Evolutionary conservation across 2,113 vertebrate genomes (phyloP), one percentile per base, ranked within the genome.

Genomic region (Cinclus cinclus): DNA sequence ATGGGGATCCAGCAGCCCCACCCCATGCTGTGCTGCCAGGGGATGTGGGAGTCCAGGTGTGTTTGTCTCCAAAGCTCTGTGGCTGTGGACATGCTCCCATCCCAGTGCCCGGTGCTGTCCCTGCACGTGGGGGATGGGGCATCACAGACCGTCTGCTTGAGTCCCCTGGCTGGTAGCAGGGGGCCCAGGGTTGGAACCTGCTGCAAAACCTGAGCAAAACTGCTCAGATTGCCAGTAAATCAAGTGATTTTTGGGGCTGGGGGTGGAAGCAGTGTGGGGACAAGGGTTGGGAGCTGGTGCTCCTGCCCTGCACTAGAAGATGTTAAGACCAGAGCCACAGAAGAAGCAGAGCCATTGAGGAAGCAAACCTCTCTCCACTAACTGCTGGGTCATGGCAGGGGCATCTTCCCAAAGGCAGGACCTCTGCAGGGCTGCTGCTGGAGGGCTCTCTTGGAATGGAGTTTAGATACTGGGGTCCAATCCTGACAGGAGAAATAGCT

Each of bases 1-100:
- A 4, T 0, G 6, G 58, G 49, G 28, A 24, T 33, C 18, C 0
- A 1, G 52, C 25, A 35, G 35, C 41, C 18, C 63, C 3, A 0
- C 15, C 58, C 21, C 0, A 0, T 21, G 46, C 46, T 23, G 14
- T 1, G 22, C 31, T 73, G 52, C 42, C 47, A 2, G 39, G 71
- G 44, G 37, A 13, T 0, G 24, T 37, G 64, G 41, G 28, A 37
- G 16, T 16, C 53, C 37, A 22, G 27, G n/a, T 2, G 2, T 10
- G 14, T 56, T 56, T 42, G 15, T 56, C 49, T 79, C 68, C n/a
- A 27, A 23, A 35, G 39, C 18, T 31, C 62, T 35, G 27, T 18
- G 70, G 67, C 46, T 3, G 0, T 15, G 59, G 42, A 9, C 1
- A 0, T 5, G 47, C 27, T 30, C 62, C 37, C 67, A 27, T 39